A percentile compares a stretch with the other conserved stretches of the same genome.
Evolutionary conservation across 1,140 invertebrate genomes (phyloP).

Genomic region (Babylonia areolata): DNA sequence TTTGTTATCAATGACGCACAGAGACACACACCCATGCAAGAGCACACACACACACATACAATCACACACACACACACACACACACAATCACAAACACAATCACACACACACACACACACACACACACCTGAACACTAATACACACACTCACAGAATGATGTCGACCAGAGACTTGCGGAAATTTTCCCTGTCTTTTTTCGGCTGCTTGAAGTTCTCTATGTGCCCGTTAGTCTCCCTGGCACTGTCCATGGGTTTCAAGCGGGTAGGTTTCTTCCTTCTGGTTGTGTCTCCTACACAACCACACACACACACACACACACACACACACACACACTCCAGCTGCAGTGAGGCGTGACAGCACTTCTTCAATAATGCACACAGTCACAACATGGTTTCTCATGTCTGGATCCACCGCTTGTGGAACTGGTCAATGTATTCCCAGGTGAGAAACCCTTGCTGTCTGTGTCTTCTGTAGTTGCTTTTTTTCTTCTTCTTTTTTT

Average conservation of each 20-base stretch:
- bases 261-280: slow-evolving; percentile 62
- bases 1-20: no score
- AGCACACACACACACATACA: neutral
- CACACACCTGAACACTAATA: neutral
- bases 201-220: slow-evolving; percentile 68
- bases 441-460: neutral
- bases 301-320: neutral
- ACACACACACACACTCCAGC: neutral
- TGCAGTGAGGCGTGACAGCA: neutral
- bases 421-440: neutral
- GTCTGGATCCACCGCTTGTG: neutral
- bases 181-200: slow-evolving; percentile 86
- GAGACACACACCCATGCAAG: no score
- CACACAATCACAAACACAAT: no score
- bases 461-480: neutral
- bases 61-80: slow-evolving; percentile 70
- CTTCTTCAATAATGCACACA: neutral
- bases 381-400: neutral
- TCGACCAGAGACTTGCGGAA: slow-evolving; percentile 88
- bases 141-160: slow-evolving; percentile 80
- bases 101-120: no score
- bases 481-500: no score
- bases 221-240: slow-evolving; percentile 56
- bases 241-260: slow-evolving; percentile 66
- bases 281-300: slow-evolving; percentile 51